Evolutionary conservation across 2,797 vertebrate species (phyloP).

Genomic region (Amphiprion clarkii): DNA sequence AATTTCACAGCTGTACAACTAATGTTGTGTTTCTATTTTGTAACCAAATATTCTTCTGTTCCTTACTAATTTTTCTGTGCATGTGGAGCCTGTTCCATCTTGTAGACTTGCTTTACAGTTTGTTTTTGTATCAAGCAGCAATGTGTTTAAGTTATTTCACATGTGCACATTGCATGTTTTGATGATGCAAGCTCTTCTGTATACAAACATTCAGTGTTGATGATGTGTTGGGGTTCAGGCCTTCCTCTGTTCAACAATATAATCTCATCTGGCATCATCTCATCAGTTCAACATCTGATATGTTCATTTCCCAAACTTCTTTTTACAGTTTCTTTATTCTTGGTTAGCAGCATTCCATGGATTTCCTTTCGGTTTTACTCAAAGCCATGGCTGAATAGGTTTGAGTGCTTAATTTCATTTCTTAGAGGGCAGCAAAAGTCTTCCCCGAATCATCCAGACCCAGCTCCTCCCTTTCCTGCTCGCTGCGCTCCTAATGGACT

Average conservation of each 20-base stretch:
- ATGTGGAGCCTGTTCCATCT: too few relatives aligned
- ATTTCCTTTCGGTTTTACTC: neutral
- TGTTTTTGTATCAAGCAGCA: too few relatives aligned
- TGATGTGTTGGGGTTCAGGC: neutral
- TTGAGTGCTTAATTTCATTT: conserved; percentile 35
- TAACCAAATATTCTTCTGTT: too few relatives aligned
- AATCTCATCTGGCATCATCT: neutral
- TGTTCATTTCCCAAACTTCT: neutral
- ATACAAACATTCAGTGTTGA: neutral
- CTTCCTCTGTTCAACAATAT: neutral
- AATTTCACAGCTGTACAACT: too few relatives aligned
- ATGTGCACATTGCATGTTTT: too few relatives aligned
- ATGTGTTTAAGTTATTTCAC: too few relatives aligned
- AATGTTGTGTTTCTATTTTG: too few relatives aligned
- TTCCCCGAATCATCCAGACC: conserved; percentile 27
- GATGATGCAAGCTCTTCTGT: neutral
- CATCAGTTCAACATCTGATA: conserved; percentile 11
- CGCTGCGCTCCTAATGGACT: conserved; percentile 52
- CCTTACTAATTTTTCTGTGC: too few relatives aligned
- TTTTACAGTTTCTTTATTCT: conserved; percentile 10
- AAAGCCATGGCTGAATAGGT: conserved; percentile 21
- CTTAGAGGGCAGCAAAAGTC: conserved; percentile 33
- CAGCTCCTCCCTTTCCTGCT: conserved; percentile 22
- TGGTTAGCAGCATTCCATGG: neutral
- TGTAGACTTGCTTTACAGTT: too few relatives aligned